Conservation (phyloP, 2,888 invertebrate species). For the Mimumesa dahlbomi region DNA sequence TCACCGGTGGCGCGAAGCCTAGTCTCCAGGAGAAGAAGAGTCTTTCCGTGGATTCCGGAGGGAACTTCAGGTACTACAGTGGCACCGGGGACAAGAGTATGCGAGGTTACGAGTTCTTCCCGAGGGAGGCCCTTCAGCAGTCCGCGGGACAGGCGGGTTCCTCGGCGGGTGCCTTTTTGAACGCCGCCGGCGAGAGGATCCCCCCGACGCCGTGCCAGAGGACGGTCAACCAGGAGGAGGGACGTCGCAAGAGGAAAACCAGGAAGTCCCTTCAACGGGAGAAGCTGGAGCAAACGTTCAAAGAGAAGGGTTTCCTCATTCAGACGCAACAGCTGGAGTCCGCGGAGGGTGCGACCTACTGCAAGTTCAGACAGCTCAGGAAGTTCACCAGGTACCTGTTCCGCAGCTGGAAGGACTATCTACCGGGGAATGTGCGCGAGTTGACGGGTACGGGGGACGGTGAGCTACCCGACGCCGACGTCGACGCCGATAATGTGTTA, state of each 20-base stretch:
- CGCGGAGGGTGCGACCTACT: constrained; percentile 96
- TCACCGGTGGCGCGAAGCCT: constrained; percentile 94
- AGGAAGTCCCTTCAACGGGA: constrained; percentile 92
- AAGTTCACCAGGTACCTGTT: constrained; percentile 96
- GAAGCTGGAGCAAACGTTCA: constrained; percentile 94
- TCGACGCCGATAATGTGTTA: constrained; percentile 59
- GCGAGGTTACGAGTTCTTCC: constrained; percentile 89
- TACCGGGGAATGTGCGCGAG: constrained; percentile 87
- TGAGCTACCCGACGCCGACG: constrained; percentile 64
- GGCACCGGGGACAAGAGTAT: constrained; percentile 91
- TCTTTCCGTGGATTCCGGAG: constrained; percentile 93
- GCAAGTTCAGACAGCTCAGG: constrained; percentile 93
- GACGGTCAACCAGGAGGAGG: constrained; percentile 65
- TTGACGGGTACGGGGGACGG: constrained; percentile 62
- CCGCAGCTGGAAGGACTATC: constrained; percentile 95
- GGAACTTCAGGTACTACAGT: constrained; percentile 93
- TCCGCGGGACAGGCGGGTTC: constrained; percentile 81
- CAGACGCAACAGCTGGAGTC: constrained; percentile 96
- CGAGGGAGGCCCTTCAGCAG: constrained; percentile 86
- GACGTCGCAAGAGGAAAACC: constrained; percentile 87
- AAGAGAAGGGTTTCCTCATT: constrained; percentile 95
- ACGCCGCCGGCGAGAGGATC: constrained; percentile 82
- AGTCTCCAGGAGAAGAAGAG: constrained; percentile 95
- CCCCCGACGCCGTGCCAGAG: constrained; percentile 70
- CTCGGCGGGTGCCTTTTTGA: constrained; percentile 80